A percentile compares a stretch with the other conserved stretches of the same genome.
Conservation (phyloP, 2,797 vertebrate species). For the Crax fasciolata region DNA sequence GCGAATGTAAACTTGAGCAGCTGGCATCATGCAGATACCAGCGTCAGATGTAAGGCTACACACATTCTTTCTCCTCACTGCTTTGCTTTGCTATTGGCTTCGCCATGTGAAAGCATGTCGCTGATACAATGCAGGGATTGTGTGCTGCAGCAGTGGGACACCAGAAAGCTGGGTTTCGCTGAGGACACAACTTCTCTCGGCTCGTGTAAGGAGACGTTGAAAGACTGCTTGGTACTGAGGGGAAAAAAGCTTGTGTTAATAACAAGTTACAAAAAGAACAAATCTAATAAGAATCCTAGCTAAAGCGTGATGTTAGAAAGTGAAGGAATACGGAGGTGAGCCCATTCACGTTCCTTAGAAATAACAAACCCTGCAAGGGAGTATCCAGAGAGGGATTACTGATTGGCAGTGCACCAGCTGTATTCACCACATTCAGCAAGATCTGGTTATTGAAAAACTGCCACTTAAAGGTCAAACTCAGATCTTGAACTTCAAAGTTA, state of each 20-base stretch:
- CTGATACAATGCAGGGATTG: slow-evolving; percentile 8
- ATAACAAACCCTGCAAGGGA: background rate
- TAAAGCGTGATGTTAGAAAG: background rate
- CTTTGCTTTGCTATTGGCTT: slow-evolving; percentile 28
- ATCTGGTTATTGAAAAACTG: background rate
- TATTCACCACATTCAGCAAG: background rate
- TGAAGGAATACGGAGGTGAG: background rate
- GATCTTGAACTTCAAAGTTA: background rate
- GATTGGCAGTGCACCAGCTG: background rate
- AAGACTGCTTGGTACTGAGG: background rate
- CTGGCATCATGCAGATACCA: background rate
- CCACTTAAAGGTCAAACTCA: background rate
- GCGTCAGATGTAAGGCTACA: background rate
- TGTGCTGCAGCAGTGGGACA: background rate
- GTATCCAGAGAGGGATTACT: slow-evolving; percentile 3
- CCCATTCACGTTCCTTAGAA: background rate
- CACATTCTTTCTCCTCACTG: background rate
- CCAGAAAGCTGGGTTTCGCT: background rate
- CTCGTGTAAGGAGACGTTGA: background rate
- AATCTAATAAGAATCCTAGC: background rate
- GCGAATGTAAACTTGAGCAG: slow-evolving; percentile 5
- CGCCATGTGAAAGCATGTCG: background rate
- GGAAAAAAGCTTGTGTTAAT: background rate
- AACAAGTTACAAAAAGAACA: background rate
- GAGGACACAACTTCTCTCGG: background rate